phyloP scores from a whole-genome alignment of 1,140 invertebrate genomes.

The Anthonomus grandis region DNA sequence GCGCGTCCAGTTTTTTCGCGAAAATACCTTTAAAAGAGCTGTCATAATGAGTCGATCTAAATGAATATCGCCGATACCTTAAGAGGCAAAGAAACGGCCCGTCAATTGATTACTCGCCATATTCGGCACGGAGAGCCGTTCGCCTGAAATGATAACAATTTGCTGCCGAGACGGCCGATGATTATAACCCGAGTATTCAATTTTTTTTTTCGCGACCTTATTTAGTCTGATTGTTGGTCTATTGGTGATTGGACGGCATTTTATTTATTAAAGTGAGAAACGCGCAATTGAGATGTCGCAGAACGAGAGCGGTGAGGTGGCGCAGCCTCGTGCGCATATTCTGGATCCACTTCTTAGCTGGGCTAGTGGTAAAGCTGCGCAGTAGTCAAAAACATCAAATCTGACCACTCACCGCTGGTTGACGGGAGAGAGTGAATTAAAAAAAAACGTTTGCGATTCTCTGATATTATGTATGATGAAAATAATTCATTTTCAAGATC shows the following conservation, averaged over 20 bases:
- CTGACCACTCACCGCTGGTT: too few relatives aligned
- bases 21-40: constrained; percentile 24
- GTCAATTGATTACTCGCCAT: constrained; percentile 20
- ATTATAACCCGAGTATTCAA: constrained; percentile 14
- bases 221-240: constrained; percentile 11
- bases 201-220: constrained; percentile 18
- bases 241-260: too few relatives aligned
- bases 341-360: too few relatives aligned
- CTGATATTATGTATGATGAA: constrained; percentile 4
- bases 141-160: constrained; percentile 27
- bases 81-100: constrained; percentile 12
- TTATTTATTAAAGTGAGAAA: too few relatives aligned
- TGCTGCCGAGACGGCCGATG: constrained; percentile 21
- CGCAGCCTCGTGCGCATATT: too few relatives aligned
- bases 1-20: constrained; percentile 11
- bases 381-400: too few relatives aligned
- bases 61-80: constrained; percentile 26
- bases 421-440: too few relatives aligned
- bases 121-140: constrained; percentile 20
- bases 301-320: too few relatives aligned
- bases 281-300: too few relatives aligned
- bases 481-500: neutral
- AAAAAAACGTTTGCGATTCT: neutral
- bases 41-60: constrained; percentile 25
- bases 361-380: too few relatives aligned